Percentiles rank a stretch among this genome's conserved stretches.
Evolutionary conservation across 1,140 invertebrate species (phyloP).

Genomic region (Lamellibrachia luymesi): DNA sequence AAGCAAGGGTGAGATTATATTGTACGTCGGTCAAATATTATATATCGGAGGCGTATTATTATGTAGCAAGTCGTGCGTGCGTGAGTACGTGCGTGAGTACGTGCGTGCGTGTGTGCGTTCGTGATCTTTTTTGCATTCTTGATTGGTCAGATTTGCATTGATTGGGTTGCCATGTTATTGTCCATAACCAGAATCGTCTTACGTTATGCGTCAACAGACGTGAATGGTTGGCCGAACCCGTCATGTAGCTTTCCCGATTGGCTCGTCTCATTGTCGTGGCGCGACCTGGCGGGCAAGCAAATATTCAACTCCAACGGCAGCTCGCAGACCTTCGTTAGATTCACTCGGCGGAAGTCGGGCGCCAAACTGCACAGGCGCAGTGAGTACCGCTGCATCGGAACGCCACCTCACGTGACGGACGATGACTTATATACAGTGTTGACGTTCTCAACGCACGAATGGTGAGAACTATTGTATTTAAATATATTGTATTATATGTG

Average conservation of each 20-base stretch:
- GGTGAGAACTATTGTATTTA: not conserved
- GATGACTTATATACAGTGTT: not conserved
- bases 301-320: not conserved
- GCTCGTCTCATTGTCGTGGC: constrained; percentile 21
- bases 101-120: not conserved
- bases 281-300: constrained; percentile 22
- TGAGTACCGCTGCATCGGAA: constrained; percentile 20
- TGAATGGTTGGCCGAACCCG: constrained; percentile 19
- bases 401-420: not conserved
- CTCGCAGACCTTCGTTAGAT: constrained; percentile 13
- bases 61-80: too few species aligned
- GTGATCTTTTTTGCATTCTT: not conserved
- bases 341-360: not conserved
- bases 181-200: not conserved
- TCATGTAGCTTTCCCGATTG: constrained; percentile 24
- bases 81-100: not conserved
- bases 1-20: constrained; percentile 6
- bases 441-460: constrained; percentile 21
- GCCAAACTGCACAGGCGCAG: constrained; percentile 15
- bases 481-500: not conserved
- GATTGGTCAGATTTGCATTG: not conserved
- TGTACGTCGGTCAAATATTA: not conserved
- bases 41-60: too few species aligned
- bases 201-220: constrained; percentile 13
- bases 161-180: not conserved